Evolutionary conservation across 2,888 invertebrate genomes (phyloP), one percentile per base, ranked within the genome.

Genomic region (Blomia tropicalis): DNA sequence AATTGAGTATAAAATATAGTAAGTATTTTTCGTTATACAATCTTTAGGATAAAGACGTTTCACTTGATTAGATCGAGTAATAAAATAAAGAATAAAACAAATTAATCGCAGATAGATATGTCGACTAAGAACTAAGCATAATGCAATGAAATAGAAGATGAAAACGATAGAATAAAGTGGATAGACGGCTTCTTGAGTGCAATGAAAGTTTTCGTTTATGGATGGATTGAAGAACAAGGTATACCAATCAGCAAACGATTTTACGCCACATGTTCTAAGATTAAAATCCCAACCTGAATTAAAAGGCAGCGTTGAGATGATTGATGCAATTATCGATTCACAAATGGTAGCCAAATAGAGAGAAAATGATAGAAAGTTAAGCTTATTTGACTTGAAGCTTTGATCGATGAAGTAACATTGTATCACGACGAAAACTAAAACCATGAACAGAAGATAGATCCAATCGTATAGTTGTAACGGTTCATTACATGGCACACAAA

Each of bases 181-280:
- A 78, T 91, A 96, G 0, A 95, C 93, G 63, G 93, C 91, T 76
- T 98, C 96, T 72, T 96, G 92, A 0, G 95, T 92, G 74, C 96
- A 98, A 75, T 91, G 84, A 60, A 95, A 81, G 63, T 85, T 85
- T 75, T 91, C 95, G 74, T 91, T 86, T 0, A 92, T 90, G 68
- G 82, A 83, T 4, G 96, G 96, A 76, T 98, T 98, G 71, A 91
- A 82, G 65, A 96, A 79, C 68, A 95, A 75, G 0, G 95, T 92
- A 73, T 98, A 98, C 95, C 95, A 98, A 75, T 98, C 96, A 0
- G 90, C 84, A 25, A 96, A 76, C 43, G 82, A 81, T 63, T 81
- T 79, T 0, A 87, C 85, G 5, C 80, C 79, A 72, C 96, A 93
- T 0, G 89, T 84, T 69, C 81, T 79, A 27, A 95, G 76, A 2